Percentiles rank a stretch among this genome's conserved stretches.
phyloP scores from a whole-genome alignment of 2,888 invertebrate genomes.

The Laothoe populi region DNA sequence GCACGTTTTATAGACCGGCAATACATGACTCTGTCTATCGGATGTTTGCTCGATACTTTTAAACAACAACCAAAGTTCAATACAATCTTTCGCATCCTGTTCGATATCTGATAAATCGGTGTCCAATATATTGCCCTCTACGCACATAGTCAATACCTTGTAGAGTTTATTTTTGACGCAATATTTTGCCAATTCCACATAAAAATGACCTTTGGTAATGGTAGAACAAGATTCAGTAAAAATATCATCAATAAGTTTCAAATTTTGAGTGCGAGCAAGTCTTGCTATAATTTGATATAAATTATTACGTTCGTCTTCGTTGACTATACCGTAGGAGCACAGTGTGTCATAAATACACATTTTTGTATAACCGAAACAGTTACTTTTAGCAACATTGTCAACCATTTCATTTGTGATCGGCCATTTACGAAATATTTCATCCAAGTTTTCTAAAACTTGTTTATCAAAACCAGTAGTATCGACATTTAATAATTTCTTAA shows the following conservation, averaged over 20 bases:
- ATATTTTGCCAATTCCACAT: constrained; percentile 80
- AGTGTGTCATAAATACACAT: constrained; percentile 86
- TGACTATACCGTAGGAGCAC: constrained; percentile 87
- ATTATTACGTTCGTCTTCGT: constrained; percentile 82
- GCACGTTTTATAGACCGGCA: constrained; percentile 83
- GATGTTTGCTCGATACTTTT: constrained; percentile 82
- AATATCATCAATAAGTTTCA: constrained; percentile 82
- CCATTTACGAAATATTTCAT: constrained; percentile 81
- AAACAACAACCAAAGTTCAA: constrained; percentile 81
- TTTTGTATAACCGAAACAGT: constrained; percentile 79
- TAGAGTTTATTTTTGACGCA: constrained; percentile 81
- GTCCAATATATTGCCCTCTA: constrained; percentile 73
- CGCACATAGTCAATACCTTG: constrained; percentile 80
- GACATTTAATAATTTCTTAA: constrained; percentile 70
- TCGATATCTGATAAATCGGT: constrained; percentile 71
- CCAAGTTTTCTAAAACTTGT: constrained; percentile 71
- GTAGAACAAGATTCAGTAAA: constrained; percentile 79
- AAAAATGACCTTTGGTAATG: constrained; percentile 77
- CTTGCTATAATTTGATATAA: constrained; percentile 85
- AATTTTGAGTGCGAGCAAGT: constrained; percentile 83
- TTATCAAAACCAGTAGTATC: constrained; percentile 71
- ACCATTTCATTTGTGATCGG: constrained; percentile 86
- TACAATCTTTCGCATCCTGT: constrained; percentile 76
- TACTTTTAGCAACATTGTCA: constrained; percentile 71
- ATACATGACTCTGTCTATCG: constrained; percentile 76